These are phyloP conservation scores for Porites divaricata DNA, from an alignment of 92 coral and sea anemone species.

Conservation along the genomic window DNA sequence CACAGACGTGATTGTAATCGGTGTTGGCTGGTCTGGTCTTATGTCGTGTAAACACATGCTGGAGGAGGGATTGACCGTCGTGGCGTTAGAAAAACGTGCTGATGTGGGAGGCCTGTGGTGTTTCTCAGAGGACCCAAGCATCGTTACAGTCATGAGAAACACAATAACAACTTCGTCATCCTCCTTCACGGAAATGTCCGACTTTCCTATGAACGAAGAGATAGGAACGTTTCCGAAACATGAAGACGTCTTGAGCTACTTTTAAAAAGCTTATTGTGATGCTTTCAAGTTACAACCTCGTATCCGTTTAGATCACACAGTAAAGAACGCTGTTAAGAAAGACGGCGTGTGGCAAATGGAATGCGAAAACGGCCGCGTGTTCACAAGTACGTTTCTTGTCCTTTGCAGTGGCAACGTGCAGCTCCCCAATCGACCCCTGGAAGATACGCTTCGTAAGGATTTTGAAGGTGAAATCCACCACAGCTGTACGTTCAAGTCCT, in stretches of 20 bases:
- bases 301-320: constrained; percentile 63
- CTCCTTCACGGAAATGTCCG: constrained; percentile 63
- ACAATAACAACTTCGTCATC: constrained; percentile 79
- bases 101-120: constrained; percentile 83
- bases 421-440: constrained; percentile 66
- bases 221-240: constrained; percentile 89
- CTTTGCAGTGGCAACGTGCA: constrained; percentile 72
- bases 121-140: constrained; percentile 76
- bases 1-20: constrained; percentile 76
- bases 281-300: constrained; percentile 65
- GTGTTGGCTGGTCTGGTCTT: constrained; percentile 90
- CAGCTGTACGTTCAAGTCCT: constrained; percentile 64
- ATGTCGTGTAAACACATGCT: constrained; percentile 75
- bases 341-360: constrained; percentile 68
- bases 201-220: constrained; percentile 82
- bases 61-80: constrained; percentile 68
- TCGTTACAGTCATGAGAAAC: constrained; percentile 70
- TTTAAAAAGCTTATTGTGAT: constrained; percentile 75
- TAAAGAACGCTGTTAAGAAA: constrained; percentile 50
- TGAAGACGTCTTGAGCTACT: constrained; percentile 62
- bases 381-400: constrained; percentile 56
- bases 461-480: constrained; percentile 74
- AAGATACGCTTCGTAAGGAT: constrained; percentile 52
- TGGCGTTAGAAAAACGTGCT: constrained; percentile 78
- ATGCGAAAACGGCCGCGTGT: constrained; percentile 58